Conservation (phyloP, 92 coral and sea anemone species). For the Nematostella vectensis region DNA sequence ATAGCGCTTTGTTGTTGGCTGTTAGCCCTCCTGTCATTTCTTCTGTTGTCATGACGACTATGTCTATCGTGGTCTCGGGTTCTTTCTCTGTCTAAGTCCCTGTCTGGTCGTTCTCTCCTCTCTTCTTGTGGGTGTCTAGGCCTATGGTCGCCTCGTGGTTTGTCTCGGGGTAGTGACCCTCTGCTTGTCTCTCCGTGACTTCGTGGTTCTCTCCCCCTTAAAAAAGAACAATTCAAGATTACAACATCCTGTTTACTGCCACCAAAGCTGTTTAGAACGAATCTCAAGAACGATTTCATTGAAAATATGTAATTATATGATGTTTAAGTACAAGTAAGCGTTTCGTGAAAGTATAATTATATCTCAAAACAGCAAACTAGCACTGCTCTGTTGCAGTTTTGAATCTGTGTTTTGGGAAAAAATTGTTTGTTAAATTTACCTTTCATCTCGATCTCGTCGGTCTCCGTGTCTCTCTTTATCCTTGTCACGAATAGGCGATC, state of each 20-base stretch:
- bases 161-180: neutral
- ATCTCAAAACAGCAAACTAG: too few relatives aligned
- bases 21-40: neutral
- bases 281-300: neutral
- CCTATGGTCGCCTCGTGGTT: conserved; percentile 3
- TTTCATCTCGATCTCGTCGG: conserved; percentile 2
- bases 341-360: too few relatives aligned
- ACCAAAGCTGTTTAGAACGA: neutral
- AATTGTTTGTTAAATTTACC: neutral
- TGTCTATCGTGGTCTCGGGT: neutral
- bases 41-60: neutral
- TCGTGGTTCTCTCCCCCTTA: neutral
- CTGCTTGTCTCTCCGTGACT: neutral
- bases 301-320: neutral
- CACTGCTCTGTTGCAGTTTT: too few relatives aligned
- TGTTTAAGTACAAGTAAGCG: neutral
- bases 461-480: conserved; percentile 4
- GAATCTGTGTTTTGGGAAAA: too few relatives aligned
- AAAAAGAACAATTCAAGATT: neutral
- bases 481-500: conserved; percentile 12
- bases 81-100: neutral
- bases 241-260: neutral
- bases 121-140: neutral
- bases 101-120: conserved; percentile 8
- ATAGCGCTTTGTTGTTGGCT: neutral